Evolutionary conservation across 35 echinoderm and acorn worm genomes (phyloP).

Genomic region (Acanthaster planci): DNA sequence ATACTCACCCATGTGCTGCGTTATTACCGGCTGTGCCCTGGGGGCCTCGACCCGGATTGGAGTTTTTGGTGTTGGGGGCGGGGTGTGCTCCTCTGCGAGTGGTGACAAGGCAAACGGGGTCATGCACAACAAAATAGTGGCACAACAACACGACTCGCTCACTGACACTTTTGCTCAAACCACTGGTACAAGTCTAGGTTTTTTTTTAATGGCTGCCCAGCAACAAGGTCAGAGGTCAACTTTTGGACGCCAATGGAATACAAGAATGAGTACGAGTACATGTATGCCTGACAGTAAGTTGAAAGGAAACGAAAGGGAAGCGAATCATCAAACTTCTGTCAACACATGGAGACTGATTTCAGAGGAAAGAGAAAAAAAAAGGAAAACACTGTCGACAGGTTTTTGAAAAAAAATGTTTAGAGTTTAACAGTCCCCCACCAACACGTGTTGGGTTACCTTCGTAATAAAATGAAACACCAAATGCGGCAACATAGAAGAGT

Average conservation of each 20-base stretch:
- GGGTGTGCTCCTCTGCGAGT: constrained; percentile 80
- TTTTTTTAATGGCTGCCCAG: neutral
- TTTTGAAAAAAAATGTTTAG: neutral
- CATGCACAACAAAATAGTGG: constrained; percentile 37
- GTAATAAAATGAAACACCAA: neutral
- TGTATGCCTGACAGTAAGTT: too few relatives aligned
- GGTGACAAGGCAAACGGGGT: constrained; percentile 31
- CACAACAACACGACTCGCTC: neutral
- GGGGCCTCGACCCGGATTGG: constrained; percentile 63
- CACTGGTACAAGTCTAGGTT: neutral
- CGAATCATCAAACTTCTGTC: too few relatives aligned
- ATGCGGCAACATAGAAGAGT: neutral
- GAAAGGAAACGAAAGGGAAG: too few relatives aligned
- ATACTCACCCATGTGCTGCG: constrained; percentile 90
- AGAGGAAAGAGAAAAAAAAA: neutral
- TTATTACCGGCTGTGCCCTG: constrained; percentile 68
- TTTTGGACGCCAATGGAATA: neutral
- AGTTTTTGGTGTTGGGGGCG: constrained; percentile 68
- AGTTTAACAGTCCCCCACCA: neutral
- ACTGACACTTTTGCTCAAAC: constrained; percentile 1
- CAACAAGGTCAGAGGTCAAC: constrained; percentile 14
- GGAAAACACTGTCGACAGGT: neutral
- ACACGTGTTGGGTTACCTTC: neutral
- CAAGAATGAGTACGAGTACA: too few relatives aligned
- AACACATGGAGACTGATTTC: neutral